Evolutionary conservation across 2,888 invertebrate genomes (phyloP).

Genomic region (Drosophila vallismaia): DNA sequence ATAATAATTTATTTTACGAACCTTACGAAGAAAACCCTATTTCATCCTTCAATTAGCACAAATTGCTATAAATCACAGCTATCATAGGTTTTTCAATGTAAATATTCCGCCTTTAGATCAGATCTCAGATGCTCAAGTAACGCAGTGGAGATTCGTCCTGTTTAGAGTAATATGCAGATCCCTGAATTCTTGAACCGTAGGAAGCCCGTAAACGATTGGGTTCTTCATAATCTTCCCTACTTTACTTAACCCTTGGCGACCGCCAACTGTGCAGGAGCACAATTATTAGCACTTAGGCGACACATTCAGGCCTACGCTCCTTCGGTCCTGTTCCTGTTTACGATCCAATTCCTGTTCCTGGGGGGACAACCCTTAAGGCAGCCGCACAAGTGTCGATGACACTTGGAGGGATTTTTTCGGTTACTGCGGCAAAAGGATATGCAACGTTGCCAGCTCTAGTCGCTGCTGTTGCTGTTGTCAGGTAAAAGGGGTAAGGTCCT

Average conservation of each 20-base stretch:
- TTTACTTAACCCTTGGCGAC: slow-evolving; percentile 44
- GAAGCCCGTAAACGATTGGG: not conserved
- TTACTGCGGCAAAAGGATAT: slow-evolving; percentile 53
- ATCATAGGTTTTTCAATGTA: slow-evolving; percentile 17
- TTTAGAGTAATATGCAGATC: slow-evolving; percentile 15
- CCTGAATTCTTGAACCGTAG: slow-evolving; percentile 3
- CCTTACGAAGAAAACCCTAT: not conserved
- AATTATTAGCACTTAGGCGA: slow-evolving; percentile 77
- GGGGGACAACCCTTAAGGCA: slow-evolving; percentile 65
- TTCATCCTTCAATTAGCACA: slow-evolving; percentile 21
- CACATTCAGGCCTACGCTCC: slow-evolving; percentile 63
- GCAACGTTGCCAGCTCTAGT: slow-evolving; percentile 55
- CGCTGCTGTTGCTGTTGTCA: slow-evolving; percentile 12
- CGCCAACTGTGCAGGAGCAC: slow-evolving; percentile 75
- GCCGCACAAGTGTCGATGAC: slow-evolving; percentile 78
- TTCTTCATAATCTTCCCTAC: slow-evolving; percentile 12
- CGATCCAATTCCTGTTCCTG: slow-evolving; percentile 23
- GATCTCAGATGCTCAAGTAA: slow-evolving; percentile 33
- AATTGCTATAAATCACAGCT: slow-evolving; percentile 14
- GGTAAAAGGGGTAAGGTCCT: slow-evolving; percentile 50
- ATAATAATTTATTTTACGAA: slow-evolving; percentile 17
- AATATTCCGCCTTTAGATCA: slow-evolving; percentile 42
- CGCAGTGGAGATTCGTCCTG: slow-evolving; percentile 33
- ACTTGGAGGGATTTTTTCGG: slow-evolving; percentile 71
- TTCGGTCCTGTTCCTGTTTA: slow-evolving; percentile 6